These are phyloP conservation scores for Cyanoramphus novaezelandiae DNA, from an alignment of 2,113 vertebrate genomes.

Conservation along the genomic window DNA sequence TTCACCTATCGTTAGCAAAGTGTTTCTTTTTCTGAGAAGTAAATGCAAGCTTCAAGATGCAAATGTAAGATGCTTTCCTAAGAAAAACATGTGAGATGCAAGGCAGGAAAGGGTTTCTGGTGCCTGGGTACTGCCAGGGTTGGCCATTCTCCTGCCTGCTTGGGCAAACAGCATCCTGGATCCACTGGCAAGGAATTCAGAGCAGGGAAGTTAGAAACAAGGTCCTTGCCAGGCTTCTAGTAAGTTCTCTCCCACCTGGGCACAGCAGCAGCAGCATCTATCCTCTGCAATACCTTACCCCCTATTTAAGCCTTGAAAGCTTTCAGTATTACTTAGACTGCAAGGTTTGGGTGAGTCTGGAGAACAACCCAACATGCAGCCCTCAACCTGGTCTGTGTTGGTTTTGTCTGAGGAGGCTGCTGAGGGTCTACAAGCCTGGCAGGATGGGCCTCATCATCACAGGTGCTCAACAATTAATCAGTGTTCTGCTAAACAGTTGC, in stretches of 20 bases:
- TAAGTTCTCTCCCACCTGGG: neutral
- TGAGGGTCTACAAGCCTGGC: neutral
- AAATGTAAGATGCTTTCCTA: neutral
- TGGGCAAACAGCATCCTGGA: accelerated
- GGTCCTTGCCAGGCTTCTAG: neutral
- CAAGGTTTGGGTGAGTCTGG: neutral
- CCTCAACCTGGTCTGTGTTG: neutral
- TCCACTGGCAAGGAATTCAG: neutral
- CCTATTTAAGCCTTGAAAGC: neutral
- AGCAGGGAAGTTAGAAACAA: neutral
- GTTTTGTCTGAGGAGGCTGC: neutral
- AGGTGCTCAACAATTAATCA: neutral
- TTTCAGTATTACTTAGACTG: neutral
- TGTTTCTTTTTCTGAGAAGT: neutral
- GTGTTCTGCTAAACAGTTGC: neutral
- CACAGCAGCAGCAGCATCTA: neutral
- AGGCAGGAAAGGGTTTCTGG: neutral
- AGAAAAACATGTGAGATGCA: neutral
- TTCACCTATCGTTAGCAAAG: neutral
- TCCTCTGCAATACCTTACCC: neutral
- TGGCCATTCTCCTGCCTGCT: neutral
- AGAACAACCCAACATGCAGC: neutral
- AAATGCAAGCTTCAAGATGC: neutral
- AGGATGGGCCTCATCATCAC: neutral
- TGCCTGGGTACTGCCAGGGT: neutral